Base-by-base conservation (phyloP, 2,797 vertebrate genomes). In the Rhyacichthys aspro region DNA sequence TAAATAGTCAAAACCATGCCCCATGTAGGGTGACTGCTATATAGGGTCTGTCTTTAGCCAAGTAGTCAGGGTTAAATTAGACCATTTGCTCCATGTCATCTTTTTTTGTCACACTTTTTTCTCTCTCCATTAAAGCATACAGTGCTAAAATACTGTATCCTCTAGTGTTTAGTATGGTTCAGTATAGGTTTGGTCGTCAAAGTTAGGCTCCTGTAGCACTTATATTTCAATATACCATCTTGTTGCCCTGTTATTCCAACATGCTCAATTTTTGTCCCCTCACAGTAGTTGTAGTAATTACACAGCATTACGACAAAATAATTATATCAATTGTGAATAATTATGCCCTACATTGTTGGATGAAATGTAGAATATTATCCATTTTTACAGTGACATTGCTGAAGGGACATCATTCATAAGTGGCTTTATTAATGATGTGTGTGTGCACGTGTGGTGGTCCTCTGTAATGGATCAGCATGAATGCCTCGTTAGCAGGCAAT, bases 381-480 rank as follows among this genome's bases (percentile, higher is more conserved):
- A 3, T 38, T 57, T 46, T 38, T 48, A 32, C 8, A 23, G 59
- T 32, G 17, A 10, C 46, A 28, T 57, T 34, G 11, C 57, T 66
- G 15, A 65, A 74, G 72, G 71, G 58, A 71, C 55, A 54, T 64
- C 60, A 72, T 78, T 83, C 77, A 78, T 82, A 43, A 39, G 37
- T 14, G 45, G 33, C 36, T 69, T 43, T 61, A 39, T 28, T 39
- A 41, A 57, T 56, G 39, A 38, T 16, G 10, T 18, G 46, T 10
- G 59, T 23, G 67, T 16, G 63, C 19, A 45, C 34, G 61, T 65
- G 73, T 39, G 67, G 46, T 48, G 14, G 9, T 14, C 38, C 76
- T 74, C 67, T 81, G 84, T 87, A 88, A 88, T 90, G 83, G 84
- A 86, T 88, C 82, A 85, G 86, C 85, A 89, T 88, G 87, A 88